Percentiles rank a stretch among this genome's conserved stretches.
phyloP scores from a whole-genome alignment of 2,113 vertebrate genomes.

The Antigone vipio region DNA sequence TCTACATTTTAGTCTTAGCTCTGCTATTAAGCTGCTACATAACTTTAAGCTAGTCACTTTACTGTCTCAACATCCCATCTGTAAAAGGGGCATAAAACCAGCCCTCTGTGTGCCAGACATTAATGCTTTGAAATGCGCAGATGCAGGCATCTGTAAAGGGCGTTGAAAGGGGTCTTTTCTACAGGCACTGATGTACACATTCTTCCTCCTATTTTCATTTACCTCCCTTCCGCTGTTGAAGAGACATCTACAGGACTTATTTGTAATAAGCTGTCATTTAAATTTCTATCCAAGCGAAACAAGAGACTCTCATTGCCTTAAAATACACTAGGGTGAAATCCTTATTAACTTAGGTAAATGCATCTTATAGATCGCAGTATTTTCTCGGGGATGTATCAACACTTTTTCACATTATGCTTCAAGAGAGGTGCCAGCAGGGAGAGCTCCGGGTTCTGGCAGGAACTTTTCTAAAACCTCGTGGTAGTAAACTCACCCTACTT shows the following conservation, averaged over 20 bases:
- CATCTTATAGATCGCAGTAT: background rate
- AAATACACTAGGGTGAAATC: background rate
- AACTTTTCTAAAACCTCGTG: background rate
- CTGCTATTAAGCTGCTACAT: background rate
- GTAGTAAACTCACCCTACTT: background rate
- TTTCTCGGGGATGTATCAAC: background rate
- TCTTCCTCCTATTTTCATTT: background rate
- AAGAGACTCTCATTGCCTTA: background rate
- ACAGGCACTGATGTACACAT: background rate
- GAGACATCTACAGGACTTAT: background rate
- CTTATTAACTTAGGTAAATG: background rate
- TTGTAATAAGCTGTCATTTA: background rate
- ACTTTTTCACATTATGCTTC: background rate
- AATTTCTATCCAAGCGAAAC: background rate
- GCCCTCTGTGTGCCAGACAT: background rate
- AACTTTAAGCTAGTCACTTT: background rate
- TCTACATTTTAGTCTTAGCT: background rate
- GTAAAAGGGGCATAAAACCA: background rate
- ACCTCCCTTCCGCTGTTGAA: background rate
- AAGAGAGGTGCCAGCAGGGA: background rate
- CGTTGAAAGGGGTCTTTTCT: background rate
- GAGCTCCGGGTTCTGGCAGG: background rate
- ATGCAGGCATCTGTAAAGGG: background rate
- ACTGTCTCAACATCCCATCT: background rate
- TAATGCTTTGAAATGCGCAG: background rate